Base-by-base conservation (phyloP, 2,888 invertebrate genomes). In the Pseudococcus longispinus region DNA sequence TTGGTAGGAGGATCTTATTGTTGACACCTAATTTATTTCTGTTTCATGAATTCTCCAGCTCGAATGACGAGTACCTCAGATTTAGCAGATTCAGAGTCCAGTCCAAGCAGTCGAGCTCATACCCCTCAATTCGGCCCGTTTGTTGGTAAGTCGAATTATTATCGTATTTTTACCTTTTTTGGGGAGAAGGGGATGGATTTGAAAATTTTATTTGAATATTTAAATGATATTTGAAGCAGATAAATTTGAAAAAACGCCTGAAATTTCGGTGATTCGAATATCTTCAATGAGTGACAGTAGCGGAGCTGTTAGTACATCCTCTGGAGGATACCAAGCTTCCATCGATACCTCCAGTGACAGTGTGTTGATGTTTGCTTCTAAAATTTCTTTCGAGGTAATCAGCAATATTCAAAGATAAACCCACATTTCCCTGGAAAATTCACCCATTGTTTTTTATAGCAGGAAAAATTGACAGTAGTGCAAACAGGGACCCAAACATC, bases 401-500 rank as follows among this genome's bases (percentile, higher is more conserved):
- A 15, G 0, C 46, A 15, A 46, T n/a, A n/a, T n/a, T n/a, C n/a
- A 51, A 51, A 51, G 3, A n/a, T 18, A n/a, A 51, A n/a, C 15
- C 8, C 11, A 20, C 3, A 77, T 77, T 11, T 4, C n/a, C 32
- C 18, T 77, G 0, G 18, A 15, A 29, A 18, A 23, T 44, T 23
- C 26, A n/a, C 26, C 46, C 3, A 11, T 23, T 84, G 2, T 55
- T 84, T 51, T 11, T 18, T 55, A 1, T 84, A 23, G 4, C 20
- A 86, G 86, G 86, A 86, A 11, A 65, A 65, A 80, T 29, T 44
- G 51, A 80, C 86, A n/a, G 46, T 51, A 13, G 93, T 93, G 0
- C 94, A 94, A 90, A 93, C 94, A 13, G 93, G 94, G 70, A 95
- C 95, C 0, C 95, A 95, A 91, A 95, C 95, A 0, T 94, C 94